phyloP scores from a whole-genome alignment of 1,140 invertebrate species.

The Trichonephila clavipes region DNA sequence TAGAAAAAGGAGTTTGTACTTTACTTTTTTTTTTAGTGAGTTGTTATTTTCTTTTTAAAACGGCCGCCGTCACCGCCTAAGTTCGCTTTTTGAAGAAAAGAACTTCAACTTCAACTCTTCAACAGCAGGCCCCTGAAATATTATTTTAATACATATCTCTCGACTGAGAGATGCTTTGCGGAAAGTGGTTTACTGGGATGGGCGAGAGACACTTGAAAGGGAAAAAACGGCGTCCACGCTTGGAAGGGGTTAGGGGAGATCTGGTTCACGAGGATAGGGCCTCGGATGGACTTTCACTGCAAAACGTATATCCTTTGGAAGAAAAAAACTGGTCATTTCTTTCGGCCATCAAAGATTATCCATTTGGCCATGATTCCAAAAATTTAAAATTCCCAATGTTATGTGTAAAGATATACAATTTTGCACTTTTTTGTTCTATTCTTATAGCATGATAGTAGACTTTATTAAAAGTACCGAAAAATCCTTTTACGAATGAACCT shows the following conservation, averaged over 20 bases:
- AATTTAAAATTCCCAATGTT: no score
- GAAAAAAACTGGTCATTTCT: no score
- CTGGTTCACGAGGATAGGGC: not conserved
- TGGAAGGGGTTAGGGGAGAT: not conserved
- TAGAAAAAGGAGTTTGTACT: slow-evolving; percentile 42
- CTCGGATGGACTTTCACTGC: no score
- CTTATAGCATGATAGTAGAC: no score
- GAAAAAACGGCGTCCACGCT: not conserved
- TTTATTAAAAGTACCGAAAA: no score
- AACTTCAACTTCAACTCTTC: not conserved
- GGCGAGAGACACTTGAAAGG: not conserved
- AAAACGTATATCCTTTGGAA: no score
- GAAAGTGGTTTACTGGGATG: not conserved
- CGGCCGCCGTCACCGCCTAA: not conserved
- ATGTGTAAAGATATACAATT: no score
- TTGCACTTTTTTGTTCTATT: no score
- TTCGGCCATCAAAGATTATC: no score
- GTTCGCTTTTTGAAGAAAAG: not conserved
- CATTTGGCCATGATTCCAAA: no score
- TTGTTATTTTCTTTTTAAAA: slow-evolving; percentile 24
- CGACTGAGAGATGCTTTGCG: not conserved
- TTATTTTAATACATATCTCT: slow-evolving; percentile 24
- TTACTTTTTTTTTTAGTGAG: not conserved
- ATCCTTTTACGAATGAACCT: no score
- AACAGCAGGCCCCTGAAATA: not conserved